Evolutionary conservation across 2,797 vertebrate genomes (phyloP), one percentile per base, ranked within the genome.

Genomic region (Pseudomugil gertrudae): DNA sequence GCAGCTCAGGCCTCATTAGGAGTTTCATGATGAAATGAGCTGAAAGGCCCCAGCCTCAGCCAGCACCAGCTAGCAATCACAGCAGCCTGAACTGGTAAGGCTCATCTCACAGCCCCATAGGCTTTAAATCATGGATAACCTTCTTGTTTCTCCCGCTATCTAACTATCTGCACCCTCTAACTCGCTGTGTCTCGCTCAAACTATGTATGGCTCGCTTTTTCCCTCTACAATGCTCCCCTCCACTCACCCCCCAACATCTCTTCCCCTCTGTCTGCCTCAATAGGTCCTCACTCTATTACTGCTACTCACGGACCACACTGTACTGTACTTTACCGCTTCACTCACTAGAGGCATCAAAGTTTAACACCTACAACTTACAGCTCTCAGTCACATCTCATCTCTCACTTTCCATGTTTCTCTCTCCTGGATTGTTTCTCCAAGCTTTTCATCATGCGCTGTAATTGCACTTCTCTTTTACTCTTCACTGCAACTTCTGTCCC

Each of bases 41-140:
- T 93, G 94, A 94, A 95, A 95, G 90, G 85, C 77, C 88, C 76
- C 64, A 71, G 86, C 67, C 78, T 85, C 63, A 79, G 87, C 80
- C 87, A 88, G 81, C 79, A 79, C 33, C 85, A 90, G 83, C 79
- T 80, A 79, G 92, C 91, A 92, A 93, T 92, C 87, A 90, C 90
- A 86, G 89, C 88, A 87, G 87, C 81, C 74, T 73, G 79, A 86
- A 86, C 86, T 77, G 63, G 76, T 84, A 79, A 87, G 82, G 89
- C 86, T 88, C 84, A 87, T 90, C 92, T 90, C 89, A 74, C n/a
- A 63, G 86, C 86, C 89, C 82, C 89, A 91, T 56, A 91, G 88
- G 87, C 79, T 80, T 78, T 94, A 92, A 94, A 94, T 94, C 92
- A 94, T 94, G 89, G 88, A 94, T 94, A 91, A 92, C 88, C 86